These are phyloP conservation scores for Chelon labrosus DNA, from an alignment of 2,797 vertebrate genomes.

Conservation along the genomic window DNA sequence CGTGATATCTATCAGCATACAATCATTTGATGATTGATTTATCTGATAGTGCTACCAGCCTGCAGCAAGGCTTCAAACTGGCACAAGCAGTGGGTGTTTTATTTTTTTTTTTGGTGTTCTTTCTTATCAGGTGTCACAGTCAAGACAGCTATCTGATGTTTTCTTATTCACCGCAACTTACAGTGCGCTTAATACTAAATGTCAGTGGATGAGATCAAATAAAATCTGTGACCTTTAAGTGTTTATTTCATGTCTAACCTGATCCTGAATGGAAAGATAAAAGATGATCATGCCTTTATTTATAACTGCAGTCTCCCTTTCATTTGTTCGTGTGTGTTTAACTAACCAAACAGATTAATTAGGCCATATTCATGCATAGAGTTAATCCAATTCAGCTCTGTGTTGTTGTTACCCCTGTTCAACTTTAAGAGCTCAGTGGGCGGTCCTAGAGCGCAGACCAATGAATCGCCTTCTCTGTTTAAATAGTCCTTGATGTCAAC, in stretches of 20 bases:
- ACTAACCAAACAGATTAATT: slow-evolving; percentile 28
- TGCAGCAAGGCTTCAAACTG: background rate
- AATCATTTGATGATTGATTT: slow-evolving; percentile 47
- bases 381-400: slow-evolving; percentile 39
- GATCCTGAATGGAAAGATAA: slow-evolving; percentile 11
- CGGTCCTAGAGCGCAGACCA: slow-evolving; percentile 85
- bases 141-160: background rate
- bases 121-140: slow-evolving; percentile 12
- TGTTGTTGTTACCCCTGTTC: slow-evolving; percentile 58
- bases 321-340: background rate
- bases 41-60: slow-evolving; percentile 30
- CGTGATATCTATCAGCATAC: slow-evolving; percentile 30
- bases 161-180: background rate
- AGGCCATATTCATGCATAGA: slow-evolving; percentile 34
- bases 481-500: slow-evolving; percentile 93
- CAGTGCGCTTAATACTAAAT: background rate
- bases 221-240: slow-evolving; percentile 19
- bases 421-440: slow-evolving; percentile 80
- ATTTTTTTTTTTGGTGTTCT: background rate
- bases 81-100: background rate
- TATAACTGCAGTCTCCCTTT: background rate
- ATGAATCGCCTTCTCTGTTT: slow-evolving; percentile 88
- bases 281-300: background rate
- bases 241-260: background rate
- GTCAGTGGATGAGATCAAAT: slow-evolving; percentile 14